phyloP scores from a whole-genome alignment of 2,888 invertebrate species.

The Sturmia bella region DNA sequence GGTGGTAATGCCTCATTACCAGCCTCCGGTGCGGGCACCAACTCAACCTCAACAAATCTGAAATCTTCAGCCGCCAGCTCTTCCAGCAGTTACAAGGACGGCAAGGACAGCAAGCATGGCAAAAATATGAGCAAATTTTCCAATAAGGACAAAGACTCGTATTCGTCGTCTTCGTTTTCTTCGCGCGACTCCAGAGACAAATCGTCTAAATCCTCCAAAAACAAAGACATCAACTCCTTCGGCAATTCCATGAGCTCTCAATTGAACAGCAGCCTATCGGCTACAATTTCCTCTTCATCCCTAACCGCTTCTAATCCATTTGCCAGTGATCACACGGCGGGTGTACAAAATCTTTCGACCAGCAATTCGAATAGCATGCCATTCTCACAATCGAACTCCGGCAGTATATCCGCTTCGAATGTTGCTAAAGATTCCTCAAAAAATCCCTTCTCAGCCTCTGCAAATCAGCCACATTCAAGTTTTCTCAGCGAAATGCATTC shows the following conservation, averaged over 20 bases:
- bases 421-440: constrained; percentile 58
- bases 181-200: constrained; percentile 79
- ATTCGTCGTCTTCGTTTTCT: constrained; percentile 77
- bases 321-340: constrained; percentile 48
- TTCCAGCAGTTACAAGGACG: constrained; percentile 77
- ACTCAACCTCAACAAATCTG: constrained; percentile 65
- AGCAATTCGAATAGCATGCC: constrained; percentile 68
- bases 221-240: constrained; percentile 74
- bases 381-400: constrained; percentile 69
- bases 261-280: constrained; percentile 20
- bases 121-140: constrained; percentile 79
- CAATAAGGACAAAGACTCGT: constrained; percentile 79
- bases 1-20: constrained; percentile 64
- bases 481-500: constrained; percentile 64
- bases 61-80: constrained; percentile 71
- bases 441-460: constrained; percentile 56
- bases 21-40: constrained; percentile 70
- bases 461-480: constrained; percentile 53
- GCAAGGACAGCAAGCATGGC: constrained; percentile 80
- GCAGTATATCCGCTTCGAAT: constrained; percentile 44
- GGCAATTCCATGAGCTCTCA: constrained; percentile 54
- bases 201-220: constrained; percentile 80
- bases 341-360: constrained; percentile 70
- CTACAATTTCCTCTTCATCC: constrained; percentile 59
- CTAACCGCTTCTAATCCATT: constrained; percentile 49